Evolutionary conservation across 1,140 invertebrate genomes (phyloP).

Genomic region (Leptopilina boulardi): DNA sequence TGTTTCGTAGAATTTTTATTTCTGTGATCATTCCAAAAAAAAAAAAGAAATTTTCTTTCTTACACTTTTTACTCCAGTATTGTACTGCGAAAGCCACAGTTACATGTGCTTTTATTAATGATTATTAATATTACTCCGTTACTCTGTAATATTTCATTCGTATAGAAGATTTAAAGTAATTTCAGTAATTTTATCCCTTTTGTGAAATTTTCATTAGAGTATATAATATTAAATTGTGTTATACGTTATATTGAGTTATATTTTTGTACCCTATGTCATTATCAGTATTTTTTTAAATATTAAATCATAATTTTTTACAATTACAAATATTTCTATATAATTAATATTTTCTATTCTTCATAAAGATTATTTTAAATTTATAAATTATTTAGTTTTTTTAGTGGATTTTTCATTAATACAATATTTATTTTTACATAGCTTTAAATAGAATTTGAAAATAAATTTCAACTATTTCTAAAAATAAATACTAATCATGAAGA

Average conservation of each 20-base stretch:
- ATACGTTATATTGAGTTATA: neutral
- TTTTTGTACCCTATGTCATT: neutral
- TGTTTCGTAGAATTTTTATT: slow-evolving; percentile 7
- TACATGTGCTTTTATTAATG: neutral
- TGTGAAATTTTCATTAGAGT: neutral
- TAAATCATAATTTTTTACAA: too few species aligned
- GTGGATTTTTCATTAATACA: too few species aligned
- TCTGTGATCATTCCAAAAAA: slow-evolving; percentile 3
- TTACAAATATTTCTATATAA: too few species aligned
- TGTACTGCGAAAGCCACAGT: neutral
- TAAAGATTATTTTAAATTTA: too few species aligned
- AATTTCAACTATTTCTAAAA: too few species aligned
- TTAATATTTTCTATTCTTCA: too few species aligned
- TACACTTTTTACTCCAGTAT: neutral
- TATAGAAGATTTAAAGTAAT: neutral
- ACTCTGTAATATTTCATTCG: neutral
- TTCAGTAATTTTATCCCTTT: slow-evolving; percentile 11
- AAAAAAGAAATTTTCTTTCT: neutral
- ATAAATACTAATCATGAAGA: too few species aligned
- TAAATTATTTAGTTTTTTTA: too few species aligned
- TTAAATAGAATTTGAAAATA: too few species aligned
- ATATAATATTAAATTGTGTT: neutral
- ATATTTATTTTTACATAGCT: too few species aligned
- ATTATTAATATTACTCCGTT: neutral
- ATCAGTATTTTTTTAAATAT: neutral